A percentile compares a stretch with the other conserved stretches of the same genome.
Evolutionary conservation across 35 echinoderm and acorn worm species (phyloP).

Genomic region (Diadema setosum): DNA sequence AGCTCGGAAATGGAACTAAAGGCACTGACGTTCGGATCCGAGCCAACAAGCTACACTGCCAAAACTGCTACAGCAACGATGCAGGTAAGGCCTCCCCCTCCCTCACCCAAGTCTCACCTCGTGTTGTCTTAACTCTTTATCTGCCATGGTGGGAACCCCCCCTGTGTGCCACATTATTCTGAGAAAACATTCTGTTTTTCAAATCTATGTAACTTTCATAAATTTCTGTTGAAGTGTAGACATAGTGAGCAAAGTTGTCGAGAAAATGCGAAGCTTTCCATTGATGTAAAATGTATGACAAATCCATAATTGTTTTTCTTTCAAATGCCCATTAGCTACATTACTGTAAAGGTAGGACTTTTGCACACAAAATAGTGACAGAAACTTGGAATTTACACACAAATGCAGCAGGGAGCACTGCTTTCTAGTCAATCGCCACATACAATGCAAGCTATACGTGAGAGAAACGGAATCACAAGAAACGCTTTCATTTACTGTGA

Average conservation of each 20-base stretch:
- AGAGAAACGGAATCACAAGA: too few species aligned
- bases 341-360: too few species aligned
- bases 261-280: too few species aligned
- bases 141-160: not conserved
- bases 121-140: not conserved
- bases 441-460: too few species aligned
- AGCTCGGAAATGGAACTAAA: constrained; percentile 84
- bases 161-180: not conserved
- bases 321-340: too few species aligned
- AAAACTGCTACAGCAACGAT: constrained; percentile 99
- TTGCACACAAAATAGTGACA: too few species aligned
- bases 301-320: too few species aligned
- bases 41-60: constrained; percentile 91
- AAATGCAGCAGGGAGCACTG: not conserved
- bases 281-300: too few species aligned
- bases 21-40: constrained; percentile 94
- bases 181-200: not conserved
- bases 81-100: constrained; percentile 44
- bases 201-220: not conserved
- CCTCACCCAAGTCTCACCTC: not conserved
- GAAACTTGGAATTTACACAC: too few species aligned
- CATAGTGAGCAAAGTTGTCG: not conserved
- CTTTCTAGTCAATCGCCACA: too few species aligned
- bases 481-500: too few species aligned
- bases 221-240: not conserved